Evolutionary conservation across 1,140 invertebrate genomes (phyloP).

Genomic region (Temnothorax longispinosus): DNA sequence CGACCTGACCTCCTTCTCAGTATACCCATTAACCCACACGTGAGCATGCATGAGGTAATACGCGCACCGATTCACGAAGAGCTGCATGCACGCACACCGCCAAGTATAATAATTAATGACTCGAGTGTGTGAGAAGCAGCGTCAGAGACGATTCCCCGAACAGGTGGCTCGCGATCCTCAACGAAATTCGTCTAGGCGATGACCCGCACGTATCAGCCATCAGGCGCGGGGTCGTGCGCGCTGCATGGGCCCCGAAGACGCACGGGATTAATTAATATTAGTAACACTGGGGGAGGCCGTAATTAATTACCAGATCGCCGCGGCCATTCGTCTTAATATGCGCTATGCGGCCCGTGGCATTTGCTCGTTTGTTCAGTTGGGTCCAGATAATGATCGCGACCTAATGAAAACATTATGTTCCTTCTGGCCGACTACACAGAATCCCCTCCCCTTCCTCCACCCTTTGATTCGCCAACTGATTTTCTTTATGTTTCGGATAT

Average conservation of each 20-base stretch:
- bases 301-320: conserved; percentile 76
- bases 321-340: conserved; percentile 77
- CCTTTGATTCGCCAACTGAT: neutral
- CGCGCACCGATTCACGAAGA: neutral
- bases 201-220: conserved; percentile 44
- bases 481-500: conserved; percentile 4
- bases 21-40: neutral
- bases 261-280: conserved; percentile 80
- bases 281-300: conserved; percentile 76
- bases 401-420: conserved; percentile 79
- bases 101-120: conserved; percentile 71
- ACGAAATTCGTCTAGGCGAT: conserved; percentile 55
- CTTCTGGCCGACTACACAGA: neutral
- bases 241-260: conserved; percentile 39
- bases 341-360: conserved; percentile 69
- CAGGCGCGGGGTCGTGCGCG: conserved; percentile 47
- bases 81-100: neutral
- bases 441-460: neutral
- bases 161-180: conserved; percentile 65
- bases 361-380: conserved; percentile 74
- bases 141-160: conserved; percentile 70
- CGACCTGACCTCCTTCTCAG: neutral
- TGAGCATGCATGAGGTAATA: neutral
- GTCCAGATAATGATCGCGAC: conserved; percentile 76
- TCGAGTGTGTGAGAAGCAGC: conserved; percentile 61